Base-by-base conservation (phyloP, 64 coral and sea anemone genomes). In the Montipora capricornis region DNA sequence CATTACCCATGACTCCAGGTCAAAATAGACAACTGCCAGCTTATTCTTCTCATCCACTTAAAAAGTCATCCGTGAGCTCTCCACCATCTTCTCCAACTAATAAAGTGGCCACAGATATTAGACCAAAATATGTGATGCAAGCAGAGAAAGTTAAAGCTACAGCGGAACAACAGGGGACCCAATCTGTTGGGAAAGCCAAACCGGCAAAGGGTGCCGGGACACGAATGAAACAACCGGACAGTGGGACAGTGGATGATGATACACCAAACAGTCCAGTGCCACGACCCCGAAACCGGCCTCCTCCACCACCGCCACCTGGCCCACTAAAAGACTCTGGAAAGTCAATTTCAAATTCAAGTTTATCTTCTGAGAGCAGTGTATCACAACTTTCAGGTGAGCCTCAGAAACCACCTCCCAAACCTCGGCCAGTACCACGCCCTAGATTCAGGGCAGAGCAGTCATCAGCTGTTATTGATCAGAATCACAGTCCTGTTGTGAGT, bases 271-370 rank as follows among this genome's bases (percentile, higher is more conserved):
- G 67, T 70, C 96, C 96, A 20, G 83, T 95, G 15, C 96, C 96
- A 50, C 62, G 89, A 78, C 96, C 96, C 73, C 89, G 96, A 82
- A 87, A 98, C 71, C 88, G 83, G 92, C 96, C 96, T 59, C 96
- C 96, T 3, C 78, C 93, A 75, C 95, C 95, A 47, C 95, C 92
- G 74, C 93, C 93, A 58, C 87, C 93, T 3, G 67, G 44, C 5
- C 20, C 19, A 73, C 76, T 53, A 5, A 77, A 76, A 69, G 49
- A 88, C 17, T 74, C 70, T 69, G 88, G 49, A 61, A 76, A 57
- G 29, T 69, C 84, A 26, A 77, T 73, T 3, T 79, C 87, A 66
- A 87, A 9, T 77, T 64, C 69, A 17, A 89, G 87, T 62, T 64
- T 75, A 16, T 64, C 95, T 3, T 59, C 73, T 80, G 80, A 88